Evolutionary conservation across 2,888 invertebrate genomes (phyloP), one percentile per base, ranked within the genome.

Genomic region (Alsophila aescularia): DNA sequence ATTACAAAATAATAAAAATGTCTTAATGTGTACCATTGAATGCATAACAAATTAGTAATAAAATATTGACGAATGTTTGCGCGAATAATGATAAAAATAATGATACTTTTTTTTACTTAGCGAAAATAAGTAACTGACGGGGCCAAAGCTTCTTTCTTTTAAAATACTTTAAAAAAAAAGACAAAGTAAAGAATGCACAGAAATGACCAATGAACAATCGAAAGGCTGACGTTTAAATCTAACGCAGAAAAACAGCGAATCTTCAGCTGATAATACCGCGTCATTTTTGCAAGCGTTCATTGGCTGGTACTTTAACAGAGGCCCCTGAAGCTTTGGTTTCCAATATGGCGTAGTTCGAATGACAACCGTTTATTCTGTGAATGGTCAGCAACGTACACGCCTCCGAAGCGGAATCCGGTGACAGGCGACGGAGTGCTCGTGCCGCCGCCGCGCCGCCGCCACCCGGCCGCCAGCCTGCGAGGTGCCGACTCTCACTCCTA

Each of bases 321-420:
- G 29, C 2, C 42, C 15, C 43, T 55, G 64, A 60, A 60, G 42
- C 61, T 63, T 57, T 59, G 62, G 54, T 55, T n/a, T 56, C 61
- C 47, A 10, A 15, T 24, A 56, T 44, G 54, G 45, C 53, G 53
- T 64, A 62, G 79, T 73, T 74, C 73, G 76, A 84, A 87, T 90
- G 83, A 87, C 85, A 90, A 87, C 75, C 77, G 78, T 81, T 83
- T 89, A 74, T 91, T 90, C 87, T 90, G 82, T 86, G 72, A 85
- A 86, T 88, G 88, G 81, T 87, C 86, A 90, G 90, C 83, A 68
- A 81, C 81, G 69, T 90, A 84, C 84, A 73, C 77, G 72, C 90
- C 87, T 79, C 89, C 93, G 91, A 90, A 91, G 87, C 93, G 93
- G 90, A 93, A 93, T 77, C 93, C 93, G 70, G 93, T 93, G 87